Evolutionary conservation across 2,888 invertebrate genomes (phyloP).

Genomic region (Teleogryllus oceanicus): DNA sequence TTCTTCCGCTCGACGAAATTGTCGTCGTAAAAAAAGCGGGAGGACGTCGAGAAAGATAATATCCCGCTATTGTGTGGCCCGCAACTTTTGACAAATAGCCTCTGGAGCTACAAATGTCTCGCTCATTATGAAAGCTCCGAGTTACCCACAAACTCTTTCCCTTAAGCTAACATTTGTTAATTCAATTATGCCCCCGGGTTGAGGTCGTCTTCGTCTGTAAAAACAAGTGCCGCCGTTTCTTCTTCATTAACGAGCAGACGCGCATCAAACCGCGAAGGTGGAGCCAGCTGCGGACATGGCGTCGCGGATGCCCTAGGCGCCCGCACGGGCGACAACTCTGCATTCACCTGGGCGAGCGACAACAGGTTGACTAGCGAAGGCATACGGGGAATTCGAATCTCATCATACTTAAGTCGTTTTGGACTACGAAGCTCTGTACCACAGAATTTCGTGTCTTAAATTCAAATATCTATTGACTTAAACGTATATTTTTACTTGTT

Average conservation of each 20-base stretch:
- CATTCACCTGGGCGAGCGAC: too few relatives aligned
- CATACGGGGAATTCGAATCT: too few relatives aligned
- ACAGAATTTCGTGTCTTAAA: too few relatives aligned
- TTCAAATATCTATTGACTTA: too few relatives aligned
- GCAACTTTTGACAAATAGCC: slow-evolving; percentile 18
- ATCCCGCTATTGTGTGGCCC: slow-evolving; percentile 18
- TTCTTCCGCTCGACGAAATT: neutral
- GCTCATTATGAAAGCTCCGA: slow-evolving; percentile 5
- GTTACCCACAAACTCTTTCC: slow-evolving; percentile 4
- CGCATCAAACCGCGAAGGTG: neutral
- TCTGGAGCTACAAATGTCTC: neutral
- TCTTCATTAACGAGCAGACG: neutral
- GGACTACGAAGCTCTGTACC: too few relatives aligned
- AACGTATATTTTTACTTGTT: too few relatives aligned
- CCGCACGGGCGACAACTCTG: too few relatives aligned
- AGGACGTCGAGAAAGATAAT: neutral
- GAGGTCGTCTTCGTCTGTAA: neutral
- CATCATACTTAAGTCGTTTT: too few relatives aligned
- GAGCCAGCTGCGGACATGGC: neutral
- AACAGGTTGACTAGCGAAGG: too few relatives aligned
- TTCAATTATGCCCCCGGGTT: neutral
- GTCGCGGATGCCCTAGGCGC: neutral
- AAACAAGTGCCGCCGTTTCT: neutral
- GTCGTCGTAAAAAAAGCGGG: slow-evolving; percentile 1
- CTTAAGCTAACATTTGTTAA: slow-evolving; percentile 18